Conservation (phyloP, 2,888 invertebrate genomes). For the Drosophila mercatorum region DNA sequence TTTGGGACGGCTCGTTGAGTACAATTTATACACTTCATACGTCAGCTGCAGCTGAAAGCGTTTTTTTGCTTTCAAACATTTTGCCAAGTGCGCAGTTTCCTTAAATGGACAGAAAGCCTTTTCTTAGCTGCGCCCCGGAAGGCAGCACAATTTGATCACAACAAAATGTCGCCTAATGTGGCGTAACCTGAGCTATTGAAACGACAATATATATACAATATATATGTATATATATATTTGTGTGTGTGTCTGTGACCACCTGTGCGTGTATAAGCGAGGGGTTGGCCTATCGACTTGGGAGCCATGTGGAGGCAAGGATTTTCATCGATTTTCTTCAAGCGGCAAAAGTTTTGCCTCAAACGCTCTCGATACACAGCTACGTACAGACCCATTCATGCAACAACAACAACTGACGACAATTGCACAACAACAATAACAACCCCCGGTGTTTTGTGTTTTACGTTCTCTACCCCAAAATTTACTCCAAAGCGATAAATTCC, state of each 20-base stretch:
- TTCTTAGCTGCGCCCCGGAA: conserved; percentile 41
- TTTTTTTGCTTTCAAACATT: conserved; percentile 27
- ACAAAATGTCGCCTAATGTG: conserved; percentile 78
- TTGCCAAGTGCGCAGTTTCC: conserved; percentile 60
- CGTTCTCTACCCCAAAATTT: conserved; percentile 54
- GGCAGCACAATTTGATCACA: conserved; percentile 64
- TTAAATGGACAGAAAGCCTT: conserved; percentile 33
- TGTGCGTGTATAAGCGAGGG: conserved; percentile 44
- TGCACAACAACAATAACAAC: conserved; percentile 54
- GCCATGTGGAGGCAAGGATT: conserved; percentile 13
- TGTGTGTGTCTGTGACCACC: conserved; percentile 48
- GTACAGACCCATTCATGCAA: conserved; percentile 64
- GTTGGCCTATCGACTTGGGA: conserved; percentile 16
- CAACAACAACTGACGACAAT: conserved; percentile 49
- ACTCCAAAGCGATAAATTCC: conserved; percentile 77
- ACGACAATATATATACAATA: not conserved
- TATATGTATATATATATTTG: not conserved
- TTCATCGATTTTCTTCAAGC: conserved; percentile 74
- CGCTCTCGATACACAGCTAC: conserved; percentile 38
- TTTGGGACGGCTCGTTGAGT: conserved; percentile 9
- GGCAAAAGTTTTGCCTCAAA: conserved; percentile 49
- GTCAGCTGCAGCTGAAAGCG: conserved; percentile 43
- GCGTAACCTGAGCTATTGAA: conserved; percentile 55
- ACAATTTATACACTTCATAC: conserved; percentile 18
- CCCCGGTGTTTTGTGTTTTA: conserved; percentile 28